Percentiles rank a stretch among this genome's conserved stretches.
These are phyloP conservation scores for Toxotes chatareus DNA, from an alignment of 2,113 vertebrate species.

Conservation along the genomic window DNA sequence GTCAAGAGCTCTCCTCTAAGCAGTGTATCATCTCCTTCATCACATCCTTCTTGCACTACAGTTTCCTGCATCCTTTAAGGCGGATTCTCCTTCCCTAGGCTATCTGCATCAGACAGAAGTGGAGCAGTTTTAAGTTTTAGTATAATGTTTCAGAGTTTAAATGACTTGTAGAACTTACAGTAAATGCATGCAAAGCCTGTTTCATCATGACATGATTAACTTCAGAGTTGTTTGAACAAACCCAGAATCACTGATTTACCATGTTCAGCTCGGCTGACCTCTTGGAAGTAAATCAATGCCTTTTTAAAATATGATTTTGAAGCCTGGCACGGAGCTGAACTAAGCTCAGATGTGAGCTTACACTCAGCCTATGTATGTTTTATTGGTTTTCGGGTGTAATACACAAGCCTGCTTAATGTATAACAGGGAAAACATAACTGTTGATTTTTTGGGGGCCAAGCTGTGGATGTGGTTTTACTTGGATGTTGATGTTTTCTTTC, in stretches of 20 bases:
- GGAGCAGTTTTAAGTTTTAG: neutral
- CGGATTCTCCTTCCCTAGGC: neutral
- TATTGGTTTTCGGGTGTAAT: too few species aligned
- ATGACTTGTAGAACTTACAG: neutral
- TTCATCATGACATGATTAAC: neutral
- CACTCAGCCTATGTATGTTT: too few species aligned
- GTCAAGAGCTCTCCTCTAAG: constrained; percentile 22
- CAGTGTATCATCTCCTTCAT: constrained; percentile 9
- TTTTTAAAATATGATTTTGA: too few species aligned
- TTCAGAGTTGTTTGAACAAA: too few species aligned
- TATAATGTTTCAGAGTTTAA: neutral
- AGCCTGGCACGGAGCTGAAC: too few species aligned
- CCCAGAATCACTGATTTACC: neutral
- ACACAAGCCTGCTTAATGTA: too few species aligned
- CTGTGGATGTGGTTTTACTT: neutral
- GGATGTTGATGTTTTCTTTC: constrained; percentile 14
- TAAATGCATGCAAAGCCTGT: neutral
- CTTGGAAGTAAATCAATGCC: too few species aligned
- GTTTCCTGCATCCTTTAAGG: neutral
- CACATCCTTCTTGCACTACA: too few species aligned
- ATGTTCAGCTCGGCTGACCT: neutral
- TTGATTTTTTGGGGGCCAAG: neutral
- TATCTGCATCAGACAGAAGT: neutral
- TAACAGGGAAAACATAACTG: neutral
- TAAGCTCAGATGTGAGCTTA: too few species aligned